phyloP scores from a whole-genome alignment of 2,888 invertebrate genomes.

The Scrobipalpa atriplicella region DNA sequence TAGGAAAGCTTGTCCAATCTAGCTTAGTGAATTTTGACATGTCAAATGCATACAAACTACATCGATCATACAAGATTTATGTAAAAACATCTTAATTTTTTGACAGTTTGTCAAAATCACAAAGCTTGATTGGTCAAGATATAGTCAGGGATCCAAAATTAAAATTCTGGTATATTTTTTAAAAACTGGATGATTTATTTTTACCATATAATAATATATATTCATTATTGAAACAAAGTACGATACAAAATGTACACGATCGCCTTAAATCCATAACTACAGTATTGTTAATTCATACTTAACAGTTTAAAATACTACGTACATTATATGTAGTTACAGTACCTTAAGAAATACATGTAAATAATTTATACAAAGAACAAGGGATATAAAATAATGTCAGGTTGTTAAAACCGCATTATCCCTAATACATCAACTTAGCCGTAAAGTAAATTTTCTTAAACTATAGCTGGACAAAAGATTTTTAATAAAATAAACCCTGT shows the following conservation, averaged over 20 bases:
- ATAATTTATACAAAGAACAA: conserved; percentile 80
- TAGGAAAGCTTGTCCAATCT: too few relatives aligned
- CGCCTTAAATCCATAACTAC: conserved; percentile 79
- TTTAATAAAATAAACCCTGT: conserved; percentile 64
- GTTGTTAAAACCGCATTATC: conserved; percentile 32
- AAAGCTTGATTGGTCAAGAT: not conserved
- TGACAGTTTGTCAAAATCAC: not conserved
- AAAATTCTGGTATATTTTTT: conserved; percentile 77
- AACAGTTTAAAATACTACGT: conserved; percentile 80
- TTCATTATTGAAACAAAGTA: conserved; percentile 87
- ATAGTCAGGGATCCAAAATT: conserved; percentile 43
- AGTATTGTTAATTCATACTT: conserved; percentile 81
- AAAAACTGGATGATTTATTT: conserved; percentile 86
- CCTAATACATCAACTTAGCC: conserved; percentile 41
- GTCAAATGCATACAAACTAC: too few relatives aligned
- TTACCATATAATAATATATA: conserved; percentile 88
- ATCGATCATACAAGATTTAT: too few relatives aligned
- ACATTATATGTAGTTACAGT: conserved; percentile 80
- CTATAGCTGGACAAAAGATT: conserved; percentile 66
- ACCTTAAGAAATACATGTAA: conserved; percentile 70
- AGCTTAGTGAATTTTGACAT: too few relatives aligned
- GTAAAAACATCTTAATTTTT: too few relatives aligned
- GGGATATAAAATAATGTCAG: conserved; percentile 49
- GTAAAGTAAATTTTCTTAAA: conserved; percentile 45
- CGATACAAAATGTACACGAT: conserved; percentile 90